Percentiles rank a stretch among this genome's conserved stretches.
Evolutionary conservation across 2,797 vertebrate species (phyloP).

Genomic region (Scarus forsteni): DNA sequence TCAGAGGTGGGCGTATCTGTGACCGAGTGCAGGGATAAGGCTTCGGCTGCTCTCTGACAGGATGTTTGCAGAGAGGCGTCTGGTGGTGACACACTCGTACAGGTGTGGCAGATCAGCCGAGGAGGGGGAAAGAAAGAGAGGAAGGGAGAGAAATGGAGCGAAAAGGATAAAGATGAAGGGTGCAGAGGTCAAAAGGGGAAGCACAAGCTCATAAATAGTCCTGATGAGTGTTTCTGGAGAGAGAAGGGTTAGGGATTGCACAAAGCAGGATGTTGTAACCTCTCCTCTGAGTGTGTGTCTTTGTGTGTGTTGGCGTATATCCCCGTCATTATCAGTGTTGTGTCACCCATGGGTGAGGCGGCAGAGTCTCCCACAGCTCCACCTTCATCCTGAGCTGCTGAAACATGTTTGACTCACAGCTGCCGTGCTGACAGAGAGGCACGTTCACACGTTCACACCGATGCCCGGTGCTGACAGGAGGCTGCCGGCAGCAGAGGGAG

Average conservation of each 20-base stretch:
- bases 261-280: constrained; percentile 41
- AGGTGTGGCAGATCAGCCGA: constrained; percentile 37
- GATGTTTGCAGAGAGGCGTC: constrained; percentile 62
- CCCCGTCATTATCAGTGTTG: constrained; percentile 12
- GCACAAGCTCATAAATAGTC: neutral
- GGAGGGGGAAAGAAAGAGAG: neutral
- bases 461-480: neutral
- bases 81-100: constrained; percentile 26
- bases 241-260: constrained; percentile 23
- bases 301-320: neutral
- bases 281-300: constrained; percentile 8
- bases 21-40: constrained; percentile 17
- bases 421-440: constrained; percentile 13
- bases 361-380: constrained; percentile 34
- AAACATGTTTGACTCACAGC: constrained; percentile 45
- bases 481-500: neutral
- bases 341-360: constrained; percentile 50
- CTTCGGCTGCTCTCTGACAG: constrained; percentile 17
- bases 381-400: constrained; percentile 41
- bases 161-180: neutral
- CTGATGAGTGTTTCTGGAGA: neutral
- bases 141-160: constrained; percentile 3
- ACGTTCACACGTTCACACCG: constrained; percentile 1
- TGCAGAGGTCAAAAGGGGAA: neutral
- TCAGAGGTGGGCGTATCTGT: constrained; percentile 3